Base-by-base conservation (phyloP, 1,140 invertebrate species). In the Pomacea maculata region DNA sequence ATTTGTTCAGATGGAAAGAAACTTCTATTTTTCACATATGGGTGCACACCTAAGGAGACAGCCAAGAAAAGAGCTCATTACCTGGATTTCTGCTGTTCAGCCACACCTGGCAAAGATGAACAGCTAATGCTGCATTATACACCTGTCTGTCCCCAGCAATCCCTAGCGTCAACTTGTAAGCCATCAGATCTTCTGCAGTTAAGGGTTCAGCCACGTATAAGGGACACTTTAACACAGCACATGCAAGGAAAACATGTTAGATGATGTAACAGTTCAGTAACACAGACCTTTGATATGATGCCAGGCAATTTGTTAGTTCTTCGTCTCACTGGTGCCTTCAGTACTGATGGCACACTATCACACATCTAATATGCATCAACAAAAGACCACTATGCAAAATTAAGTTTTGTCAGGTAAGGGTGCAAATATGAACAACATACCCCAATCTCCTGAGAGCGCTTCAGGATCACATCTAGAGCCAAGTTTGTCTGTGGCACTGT, bases 51-150 rank as follows among this genome's bases (percentile, higher is more conserved):
- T 14, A 52, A 55, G n/a, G 11, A 54, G 17, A 52, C 14, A n/a
- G 54, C 52, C 14, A 54, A 25, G 21, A 10, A 75, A 25, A 17
- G 10, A n/a, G 21, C n/a, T 55, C 19, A 55, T 75, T 75, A 55
- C 52, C 74, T 4, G 54, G 54, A 25, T 63, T 57, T 55, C 65
- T 83, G 61, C 90, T 90, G 79, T 96, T 91, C 17, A 80, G 79
- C 95, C 95, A 98, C 29, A 93, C 92, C 79, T 94, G 92, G 61
- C 94, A 92, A 61, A 98, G 86, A 87, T 97, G 94, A 34, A 98
- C 92, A 21, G 97, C 96, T 68, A 99, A 88, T 0, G 95, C 95
- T 5, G 95, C 96, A 91, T 99, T 99, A 4, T 83, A 75, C 73
- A 90, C 88, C 86, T 96, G 95, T 14, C 95, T 93, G 29, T 91